Evolutionary conservation across 2,113 vertebrate genomes (phyloP).

Genomic region (Nothoprocta pentlandii): DNA sequence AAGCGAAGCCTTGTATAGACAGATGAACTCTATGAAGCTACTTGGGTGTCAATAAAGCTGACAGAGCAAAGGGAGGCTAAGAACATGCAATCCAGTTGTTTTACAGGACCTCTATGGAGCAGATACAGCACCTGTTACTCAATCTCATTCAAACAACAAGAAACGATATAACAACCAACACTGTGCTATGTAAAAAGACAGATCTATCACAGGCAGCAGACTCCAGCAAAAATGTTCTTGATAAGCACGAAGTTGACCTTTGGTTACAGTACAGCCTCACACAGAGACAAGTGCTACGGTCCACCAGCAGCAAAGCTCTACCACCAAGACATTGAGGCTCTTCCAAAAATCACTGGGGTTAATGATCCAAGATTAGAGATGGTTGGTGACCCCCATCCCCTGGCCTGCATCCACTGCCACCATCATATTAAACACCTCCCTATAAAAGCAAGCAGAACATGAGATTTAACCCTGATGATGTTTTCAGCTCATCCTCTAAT

Average conservation of each 20-base stretch:
- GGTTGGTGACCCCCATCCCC: neutral
- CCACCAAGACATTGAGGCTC: accelerated
- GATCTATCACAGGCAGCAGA: neutral
- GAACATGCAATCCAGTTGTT: constrained; percentile 47
- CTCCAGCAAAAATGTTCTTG: neutral
- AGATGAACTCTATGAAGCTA: constrained; percentile 10
- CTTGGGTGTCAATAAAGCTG: constrained; percentile 51
- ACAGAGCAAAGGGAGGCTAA: constrained; percentile 50
- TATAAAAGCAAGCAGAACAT: neutral
- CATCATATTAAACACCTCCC: neutral
- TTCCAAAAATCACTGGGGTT: accelerated
- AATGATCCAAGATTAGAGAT: neutral
- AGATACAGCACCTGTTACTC: neutral
- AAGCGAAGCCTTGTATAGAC: constrained; percentile 25
- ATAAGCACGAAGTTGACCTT: neutral
- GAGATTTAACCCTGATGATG: accelerated
- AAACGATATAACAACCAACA: constrained; percentile 8
- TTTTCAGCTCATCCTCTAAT: neutral
- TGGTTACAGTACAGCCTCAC: neutral
- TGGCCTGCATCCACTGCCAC: neutral
- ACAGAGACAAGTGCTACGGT: accelerated
- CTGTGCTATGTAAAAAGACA: neutral
- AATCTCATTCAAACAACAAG: constrained; percentile 25
- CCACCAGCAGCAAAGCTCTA: neutral
- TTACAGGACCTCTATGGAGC: constrained; percentile 38